Evolutionary conservation across 2,888 invertebrate genomes (phyloP).

Genomic region (Pristionchus mayeri): DNA sequence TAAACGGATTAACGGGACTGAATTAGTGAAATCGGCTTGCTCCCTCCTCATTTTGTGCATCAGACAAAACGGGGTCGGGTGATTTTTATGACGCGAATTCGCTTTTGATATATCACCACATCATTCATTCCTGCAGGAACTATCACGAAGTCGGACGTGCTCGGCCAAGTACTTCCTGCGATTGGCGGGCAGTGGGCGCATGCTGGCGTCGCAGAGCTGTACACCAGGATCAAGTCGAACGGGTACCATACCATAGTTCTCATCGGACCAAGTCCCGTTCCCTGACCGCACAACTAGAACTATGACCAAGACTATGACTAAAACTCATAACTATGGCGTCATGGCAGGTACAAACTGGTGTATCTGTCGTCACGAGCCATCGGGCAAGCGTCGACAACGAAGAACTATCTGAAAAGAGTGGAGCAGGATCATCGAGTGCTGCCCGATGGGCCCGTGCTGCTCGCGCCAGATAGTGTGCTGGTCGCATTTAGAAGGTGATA

Average conservation of each 20-base stretch:
- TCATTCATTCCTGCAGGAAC: slow-evolving; percentile 79
- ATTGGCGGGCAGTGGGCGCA: slow-evolving; percentile 99
- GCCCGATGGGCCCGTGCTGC: slow-evolving; percentile 94
- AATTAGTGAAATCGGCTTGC: too few species aligned
- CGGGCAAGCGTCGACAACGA: slow-evolving; percentile 88
- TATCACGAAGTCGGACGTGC: slow-evolving; percentile 86
- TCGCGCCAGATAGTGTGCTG: slow-evolving; percentile 96
- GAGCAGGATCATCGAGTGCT: slow-evolving; percentile 92
- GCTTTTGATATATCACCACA: too few species aligned
- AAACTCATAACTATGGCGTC: not conserved
- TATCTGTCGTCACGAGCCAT: slow-evolving; percentile 98
- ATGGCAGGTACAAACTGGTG: slow-evolving; percentile 89
- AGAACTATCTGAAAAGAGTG: slow-evolving; percentile 94
- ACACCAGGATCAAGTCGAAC: slow-evolving; percentile 95
- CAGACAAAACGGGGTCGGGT: too few species aligned
- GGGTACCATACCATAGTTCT: slow-evolving; percentile 57
- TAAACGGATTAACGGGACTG: too few species aligned
- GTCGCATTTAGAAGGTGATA: slow-evolving; percentile 89
- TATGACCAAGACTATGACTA: not conserved
- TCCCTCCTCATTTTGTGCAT: too few species aligned
- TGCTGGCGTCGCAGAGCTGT: slow-evolving; percentile 95
- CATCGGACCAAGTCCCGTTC: too few species aligned
- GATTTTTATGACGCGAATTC: too few species aligned
- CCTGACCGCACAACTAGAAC: not conserved
- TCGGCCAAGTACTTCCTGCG: slow-evolving; percentile 94